phyloP scores from a whole-genome alignment of 1,140 invertebrate species.

The Macrocentrus cingulum region DNA sequence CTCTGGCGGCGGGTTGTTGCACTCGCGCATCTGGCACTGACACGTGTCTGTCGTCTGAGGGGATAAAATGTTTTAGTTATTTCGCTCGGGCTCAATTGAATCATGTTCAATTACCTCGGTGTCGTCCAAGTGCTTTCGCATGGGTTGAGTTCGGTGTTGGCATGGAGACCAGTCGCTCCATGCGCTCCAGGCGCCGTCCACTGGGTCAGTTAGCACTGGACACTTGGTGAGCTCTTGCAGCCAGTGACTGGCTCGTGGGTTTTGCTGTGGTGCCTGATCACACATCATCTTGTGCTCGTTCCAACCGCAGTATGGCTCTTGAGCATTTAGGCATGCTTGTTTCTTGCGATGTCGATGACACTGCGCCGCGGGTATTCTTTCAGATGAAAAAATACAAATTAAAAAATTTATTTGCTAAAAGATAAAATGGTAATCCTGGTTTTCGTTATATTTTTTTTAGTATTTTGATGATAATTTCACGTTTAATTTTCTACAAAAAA shows the following conservation, averaged over 20 bases:
- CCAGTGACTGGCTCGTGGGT: conserved; percentile 68
- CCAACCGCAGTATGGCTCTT: conserved; percentile 95
- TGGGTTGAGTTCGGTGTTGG: conserved; percentile 51
- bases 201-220: conserved; percentile 64
- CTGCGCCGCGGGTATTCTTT: conserved; percentile 71
- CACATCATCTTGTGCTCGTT: conserved; percentile 74
- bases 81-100: neutral
- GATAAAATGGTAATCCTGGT: no score
- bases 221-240: conserved; percentile 70
- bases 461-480: no score
- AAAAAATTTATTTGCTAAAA: no score
- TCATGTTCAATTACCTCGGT: conserved; percentile 28
- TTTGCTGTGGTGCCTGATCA: conserved; percentile 65
- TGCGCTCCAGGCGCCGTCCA: conserved; percentile 65
- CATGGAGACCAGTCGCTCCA: conserved; percentile 59
- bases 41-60: conserved; percentile 65
- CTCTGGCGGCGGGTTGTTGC: conserved; percentile 80
- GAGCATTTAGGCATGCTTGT: conserved; percentile 76
- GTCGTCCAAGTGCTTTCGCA: conserved; percentile 32
- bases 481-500: no score
- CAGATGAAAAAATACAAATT: no score
- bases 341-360: conserved; percentile 73
- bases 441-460: no score
- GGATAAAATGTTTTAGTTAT: neutral
- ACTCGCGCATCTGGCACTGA: conserved; percentile 74